phyloP scores from a whole-genome alignment of 2,113 vertebrate species.

The Pomatostomus ruficeps region DNA sequence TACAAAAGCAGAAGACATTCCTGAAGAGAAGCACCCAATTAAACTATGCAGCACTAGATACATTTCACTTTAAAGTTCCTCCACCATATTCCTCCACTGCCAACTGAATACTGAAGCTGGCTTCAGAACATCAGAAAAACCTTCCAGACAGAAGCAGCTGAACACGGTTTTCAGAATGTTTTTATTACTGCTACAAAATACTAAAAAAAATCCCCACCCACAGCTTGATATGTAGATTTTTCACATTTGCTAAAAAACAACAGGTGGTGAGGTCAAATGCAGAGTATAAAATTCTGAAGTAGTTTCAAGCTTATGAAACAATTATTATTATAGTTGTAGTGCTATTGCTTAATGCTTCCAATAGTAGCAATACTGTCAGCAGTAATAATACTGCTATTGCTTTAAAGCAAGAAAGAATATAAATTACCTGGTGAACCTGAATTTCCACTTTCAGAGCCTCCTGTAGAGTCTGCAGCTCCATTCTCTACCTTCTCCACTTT shows the following conservation, averaged over 20 bases:
- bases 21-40: neutral
- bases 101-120: neutral
- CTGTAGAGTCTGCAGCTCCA: constrained; percentile 98
- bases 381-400: neutral
- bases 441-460: constrained; percentile 99
- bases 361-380: neutral
- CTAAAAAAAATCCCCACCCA: neutral
- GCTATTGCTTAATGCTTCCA: neutral
- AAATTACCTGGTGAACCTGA: constrained; percentile 96
- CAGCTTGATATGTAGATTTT: neutral
- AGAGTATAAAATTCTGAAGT: neutral
- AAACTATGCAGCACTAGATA: neutral
- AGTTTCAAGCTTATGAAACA: neutral
- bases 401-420: neutral
- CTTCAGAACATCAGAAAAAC: neutral
- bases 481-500: constrained; percentile 84
- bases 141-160: neutral
- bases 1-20: neutral
- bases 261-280: constrained; percentile 25
- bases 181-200: neutral
- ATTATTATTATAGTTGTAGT: neutral
- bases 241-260: constrained; percentile 18
- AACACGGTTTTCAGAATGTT: neutral
- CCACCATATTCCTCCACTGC: neutral
- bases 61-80: neutral